Evolutionary conservation across 2,888 invertebrate genomes (phyloP).

Genomic region (Hetaerina titia): DNA sequence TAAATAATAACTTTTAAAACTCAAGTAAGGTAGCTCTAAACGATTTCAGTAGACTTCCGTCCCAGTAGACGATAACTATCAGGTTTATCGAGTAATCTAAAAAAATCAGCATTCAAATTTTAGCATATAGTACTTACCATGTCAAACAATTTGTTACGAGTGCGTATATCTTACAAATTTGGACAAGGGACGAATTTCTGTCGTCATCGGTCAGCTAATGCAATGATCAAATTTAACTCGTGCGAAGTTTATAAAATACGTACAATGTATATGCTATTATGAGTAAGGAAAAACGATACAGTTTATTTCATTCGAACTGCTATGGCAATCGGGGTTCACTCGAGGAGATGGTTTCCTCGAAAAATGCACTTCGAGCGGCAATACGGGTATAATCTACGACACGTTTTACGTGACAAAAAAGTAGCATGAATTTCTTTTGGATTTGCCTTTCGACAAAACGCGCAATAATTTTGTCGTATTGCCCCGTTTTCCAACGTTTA

Average conservation of each 20-base stretch:
- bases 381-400: not conserved
- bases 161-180: no score
- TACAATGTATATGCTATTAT: not conserved
- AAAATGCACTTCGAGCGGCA: not conserved
- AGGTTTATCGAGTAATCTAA: no score
- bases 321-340: not conserved
- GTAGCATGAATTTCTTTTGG: not conserved
- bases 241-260: not conserved
- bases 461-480: not conserved
- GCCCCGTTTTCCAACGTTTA: conserved; percentile 10
- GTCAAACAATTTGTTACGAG: no score
- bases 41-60: no score
- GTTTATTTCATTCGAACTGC: not conserved
- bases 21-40: no score
- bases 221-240: no score
- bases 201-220: no score
- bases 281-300: not conserved
- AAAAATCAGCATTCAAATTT: no score
- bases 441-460: conserved; percentile 15
- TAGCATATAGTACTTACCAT: no score
- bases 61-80: no score
- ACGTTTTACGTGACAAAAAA: not conserved
- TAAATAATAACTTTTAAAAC: no score
- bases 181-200: no score
- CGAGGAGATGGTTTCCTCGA: not conserved